Percentiles rank a stretch among this genome's conserved stretches.
Conservation (phyloP, 1,140 invertebrate species). For the Nephotettix cincticeps region DNA sequence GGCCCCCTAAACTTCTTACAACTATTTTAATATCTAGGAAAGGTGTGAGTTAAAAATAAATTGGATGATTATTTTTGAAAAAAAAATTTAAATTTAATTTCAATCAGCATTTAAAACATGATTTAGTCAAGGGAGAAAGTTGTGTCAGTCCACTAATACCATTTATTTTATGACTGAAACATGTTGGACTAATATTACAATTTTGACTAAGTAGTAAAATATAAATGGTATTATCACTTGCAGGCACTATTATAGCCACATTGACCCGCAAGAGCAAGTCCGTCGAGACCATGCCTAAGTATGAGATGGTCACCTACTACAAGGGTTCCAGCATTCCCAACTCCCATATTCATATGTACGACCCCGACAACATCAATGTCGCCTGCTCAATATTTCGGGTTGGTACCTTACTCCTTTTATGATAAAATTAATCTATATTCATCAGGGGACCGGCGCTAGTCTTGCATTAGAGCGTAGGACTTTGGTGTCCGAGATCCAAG, state of each 20-base stretch:
- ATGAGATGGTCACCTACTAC: conserved; percentile 90
- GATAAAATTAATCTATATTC: too few species aligned
- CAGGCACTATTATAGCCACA: conserved; percentile 82
- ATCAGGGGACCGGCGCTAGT: too few species aligned
- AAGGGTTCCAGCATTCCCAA: conserved; percentile 87
- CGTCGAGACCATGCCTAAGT: conserved; percentile 79
- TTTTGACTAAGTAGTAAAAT: background rate
- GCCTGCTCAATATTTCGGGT: conserved; percentile 91
- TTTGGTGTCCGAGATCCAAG: too few species aligned
- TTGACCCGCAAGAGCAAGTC: conserved; percentile 78
- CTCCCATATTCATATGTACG: conserved; percentile 93
- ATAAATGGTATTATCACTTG: conserved; percentile 22
- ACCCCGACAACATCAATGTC: conserved; percentile 89
- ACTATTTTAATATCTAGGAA: too few species aligned
- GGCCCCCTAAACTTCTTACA: too few species aligned
- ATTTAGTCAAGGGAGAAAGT: background rate
- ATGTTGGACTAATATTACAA: too few species aligned
- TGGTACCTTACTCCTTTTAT: conserved; percentile 42
- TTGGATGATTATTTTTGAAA: too few species aligned
- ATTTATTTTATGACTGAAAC: background rate
- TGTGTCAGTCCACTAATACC: too few species aligned
- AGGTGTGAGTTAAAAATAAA: too few species aligned
- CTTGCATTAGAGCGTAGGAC: too few species aligned
- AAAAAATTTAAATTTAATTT: too few species aligned
- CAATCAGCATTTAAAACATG: too few species aligned